These are phyloP conservation scores for Pterocles gutturalis DNA, from an alignment of 2,113 vertebrate genomes.

Conservation along the genomic window DNA sequence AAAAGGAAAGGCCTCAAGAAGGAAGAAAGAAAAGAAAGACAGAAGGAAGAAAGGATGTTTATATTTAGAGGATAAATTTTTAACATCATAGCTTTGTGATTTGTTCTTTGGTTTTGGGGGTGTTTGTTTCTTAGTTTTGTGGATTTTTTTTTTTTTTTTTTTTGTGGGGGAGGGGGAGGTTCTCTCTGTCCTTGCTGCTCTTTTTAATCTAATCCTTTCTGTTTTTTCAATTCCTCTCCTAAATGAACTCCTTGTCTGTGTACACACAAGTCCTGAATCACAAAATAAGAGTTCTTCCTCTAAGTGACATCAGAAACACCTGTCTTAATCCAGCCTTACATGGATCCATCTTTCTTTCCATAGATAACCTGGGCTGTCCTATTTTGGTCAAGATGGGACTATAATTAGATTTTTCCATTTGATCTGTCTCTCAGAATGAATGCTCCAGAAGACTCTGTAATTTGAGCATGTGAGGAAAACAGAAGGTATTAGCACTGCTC, in stretches of 20 bases:
- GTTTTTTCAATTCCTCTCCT: background rate
- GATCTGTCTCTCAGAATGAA: background rate
- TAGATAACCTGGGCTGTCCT: background rate
- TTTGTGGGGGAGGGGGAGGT: rapidly evolving
- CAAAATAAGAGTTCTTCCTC: background rate
- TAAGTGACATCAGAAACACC: background rate
- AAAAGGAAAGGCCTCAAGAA: background rate
- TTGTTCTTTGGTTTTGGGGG: background rate
- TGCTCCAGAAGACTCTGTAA: background rate
- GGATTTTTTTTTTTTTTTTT: too few relatives aligned
- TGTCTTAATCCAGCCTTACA: background rate
- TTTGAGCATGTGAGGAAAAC: background rate
- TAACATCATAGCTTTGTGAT: background rate
- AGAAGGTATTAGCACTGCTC: background rate
- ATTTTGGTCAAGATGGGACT: background rate
- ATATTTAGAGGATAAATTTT: background rate
- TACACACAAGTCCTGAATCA: background rate
- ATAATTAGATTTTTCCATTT: background rate
- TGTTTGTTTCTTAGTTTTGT: background rate
- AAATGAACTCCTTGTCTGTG: background rate
- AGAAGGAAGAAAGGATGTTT: background rate
- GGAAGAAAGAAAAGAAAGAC: rapidly evolving
- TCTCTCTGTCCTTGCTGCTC: background rate
- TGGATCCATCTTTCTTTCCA: background rate
- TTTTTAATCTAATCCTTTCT: background rate